These are phyloP conservation scores for Danio choprae DNA, from an alignment of 2,797 vertebrate genomes.

Conservation along the genomic window DNA sequence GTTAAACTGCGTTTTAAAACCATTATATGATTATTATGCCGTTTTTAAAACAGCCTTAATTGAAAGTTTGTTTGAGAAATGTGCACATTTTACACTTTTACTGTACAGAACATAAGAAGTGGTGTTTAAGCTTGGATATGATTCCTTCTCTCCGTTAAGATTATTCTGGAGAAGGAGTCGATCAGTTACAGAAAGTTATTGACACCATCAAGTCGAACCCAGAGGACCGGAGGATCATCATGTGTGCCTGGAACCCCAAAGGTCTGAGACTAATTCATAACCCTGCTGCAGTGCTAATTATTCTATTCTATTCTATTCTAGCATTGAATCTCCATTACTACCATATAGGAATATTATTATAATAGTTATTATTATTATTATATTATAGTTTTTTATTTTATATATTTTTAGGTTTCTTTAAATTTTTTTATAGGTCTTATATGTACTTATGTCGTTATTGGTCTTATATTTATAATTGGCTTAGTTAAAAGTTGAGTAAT, in stretches of 20 bases:
- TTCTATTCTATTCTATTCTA: too few species aligned
- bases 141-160: slow-evolving; percentile 74
- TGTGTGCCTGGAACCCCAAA: slow-evolving; percentile 99
- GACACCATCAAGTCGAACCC: slow-evolving; percentile 92
- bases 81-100: neutral
- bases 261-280: slow-evolving; percentile 72
- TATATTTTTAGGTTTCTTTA: too few species aligned
- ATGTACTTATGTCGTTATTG: too few species aligned
- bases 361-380: too few species aligned
- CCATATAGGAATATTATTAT: too few species aligned
- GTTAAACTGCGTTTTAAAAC: too few species aligned
- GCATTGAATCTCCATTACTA: too few species aligned
- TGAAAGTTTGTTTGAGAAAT: neutral
- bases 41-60: neutral
- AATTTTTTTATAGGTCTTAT: too few species aligned
- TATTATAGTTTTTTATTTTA: too few species aligned
- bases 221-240: slow-evolving; percentile 93
- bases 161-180: slow-evolving; percentile 92
- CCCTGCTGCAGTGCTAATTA: too few species aligned
- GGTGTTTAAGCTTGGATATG: neutral
- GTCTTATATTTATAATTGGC: too few species aligned
- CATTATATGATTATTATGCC: neutral
- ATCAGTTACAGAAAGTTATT: slow-evolving; percentile 95
- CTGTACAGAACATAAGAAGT: neutral
- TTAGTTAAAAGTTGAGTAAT: too few species aligned